Conservation (phyloP, 2,888 invertebrate genomes). For the Therioaphis trifolii region DNA sequence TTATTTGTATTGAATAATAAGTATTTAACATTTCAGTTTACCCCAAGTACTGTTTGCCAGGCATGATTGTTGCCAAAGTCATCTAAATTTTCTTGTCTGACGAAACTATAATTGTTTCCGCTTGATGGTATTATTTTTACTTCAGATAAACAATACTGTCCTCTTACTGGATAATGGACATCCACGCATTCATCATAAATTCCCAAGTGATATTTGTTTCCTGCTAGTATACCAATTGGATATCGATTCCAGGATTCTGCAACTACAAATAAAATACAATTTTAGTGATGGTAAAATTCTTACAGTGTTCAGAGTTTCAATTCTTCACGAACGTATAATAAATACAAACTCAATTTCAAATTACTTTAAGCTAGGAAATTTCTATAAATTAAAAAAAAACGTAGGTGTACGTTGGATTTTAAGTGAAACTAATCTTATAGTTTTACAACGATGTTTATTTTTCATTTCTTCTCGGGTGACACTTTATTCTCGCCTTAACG, state of each 20-base stretch:
- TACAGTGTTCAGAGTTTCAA: not conserved
- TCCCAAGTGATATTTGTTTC: too few species aligned
- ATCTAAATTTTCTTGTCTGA: not conserved
- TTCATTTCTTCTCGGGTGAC: too few species aligned
- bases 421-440: too few species aligned
- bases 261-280: conserved; percentile 62
- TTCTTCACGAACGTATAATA: not conserved
- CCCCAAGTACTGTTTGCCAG: conserved; percentile 33
- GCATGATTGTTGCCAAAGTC: not conserved
- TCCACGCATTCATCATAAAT: conserved; percentile 65
- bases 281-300: not conserved
- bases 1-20: not conserved
- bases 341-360: not conserved
- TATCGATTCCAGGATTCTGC: conserved; percentile 64
- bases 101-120: not conserved
- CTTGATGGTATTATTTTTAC: conserved; percentile 21
- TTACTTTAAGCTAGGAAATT: not conserved
- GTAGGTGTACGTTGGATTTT: not conserved
- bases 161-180: conserved; percentile 59
- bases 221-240: conserved; percentile 64
- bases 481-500: too few species aligned
- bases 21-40: not conserved
- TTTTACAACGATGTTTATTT: too few species aligned
- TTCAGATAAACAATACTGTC: conserved; percentile 65
- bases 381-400: too few species aligned